These are phyloP conservation scores for Sinotaia quadrata DNA, from an alignment of 2,888 invertebrate species.

Conservation along the genomic window DNA sequence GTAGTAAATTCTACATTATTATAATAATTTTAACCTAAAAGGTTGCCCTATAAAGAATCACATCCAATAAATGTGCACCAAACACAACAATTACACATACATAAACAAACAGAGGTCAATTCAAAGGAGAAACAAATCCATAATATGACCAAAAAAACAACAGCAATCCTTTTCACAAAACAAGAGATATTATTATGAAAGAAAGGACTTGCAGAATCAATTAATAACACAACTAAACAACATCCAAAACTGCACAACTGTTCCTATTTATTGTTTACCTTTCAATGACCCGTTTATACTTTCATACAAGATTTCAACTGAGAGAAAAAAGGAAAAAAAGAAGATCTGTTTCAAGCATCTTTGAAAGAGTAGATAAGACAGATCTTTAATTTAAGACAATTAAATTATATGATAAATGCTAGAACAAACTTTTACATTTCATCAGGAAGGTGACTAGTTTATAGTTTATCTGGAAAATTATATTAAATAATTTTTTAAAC, in stretches of 20 bases:
- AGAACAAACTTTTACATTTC: too few species aligned
- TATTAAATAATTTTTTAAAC: too few species aligned
- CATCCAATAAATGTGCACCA: background rate
- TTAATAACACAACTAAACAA: background rate
- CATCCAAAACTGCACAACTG: background rate
- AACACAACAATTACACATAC: background rate
- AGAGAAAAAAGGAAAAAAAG: conserved; percentile 16
- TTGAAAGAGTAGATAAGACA: too few species aligned
- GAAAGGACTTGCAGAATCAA: background rate
- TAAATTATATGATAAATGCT: too few species aligned
- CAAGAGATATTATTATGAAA: too few species aligned
- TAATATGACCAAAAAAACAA: too few species aligned
- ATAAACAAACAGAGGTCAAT: conserved; percentile 4
- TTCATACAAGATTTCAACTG: conserved; percentile 46
- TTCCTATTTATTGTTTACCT: conserved; percentile 27
- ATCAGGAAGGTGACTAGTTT: too few species aligned
- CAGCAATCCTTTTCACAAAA: too few species aligned
- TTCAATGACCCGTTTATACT: conserved; percentile 47
- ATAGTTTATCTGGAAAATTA: too few species aligned
- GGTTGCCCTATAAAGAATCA: background rate
- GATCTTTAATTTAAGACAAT: too few species aligned
- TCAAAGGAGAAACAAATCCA: too few species aligned
- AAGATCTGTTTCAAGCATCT: too few species aligned
- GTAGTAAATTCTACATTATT: background rate
- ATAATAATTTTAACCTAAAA: background rate